Evolutionary conservation across 1,140 invertebrate genomes (phyloP).

Genomic region (Hylyphantes graminicola): DNA sequence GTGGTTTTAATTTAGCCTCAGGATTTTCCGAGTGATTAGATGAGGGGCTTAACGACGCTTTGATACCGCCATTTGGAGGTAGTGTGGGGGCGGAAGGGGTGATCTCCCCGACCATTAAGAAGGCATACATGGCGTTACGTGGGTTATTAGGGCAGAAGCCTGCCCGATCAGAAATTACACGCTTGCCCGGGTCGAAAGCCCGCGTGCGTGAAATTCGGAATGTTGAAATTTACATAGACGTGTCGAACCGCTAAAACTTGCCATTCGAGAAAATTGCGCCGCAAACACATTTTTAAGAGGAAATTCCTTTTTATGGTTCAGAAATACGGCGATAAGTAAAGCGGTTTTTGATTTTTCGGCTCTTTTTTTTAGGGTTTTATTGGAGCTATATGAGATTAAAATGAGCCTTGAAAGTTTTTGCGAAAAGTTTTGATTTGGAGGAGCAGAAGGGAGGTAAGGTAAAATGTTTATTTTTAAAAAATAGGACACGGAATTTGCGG

Average conservation of each 20-base stretch:
- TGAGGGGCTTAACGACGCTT: slow-evolving; percentile 56
- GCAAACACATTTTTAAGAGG: slow-evolving; percentile 34
- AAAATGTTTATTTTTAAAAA: no score
- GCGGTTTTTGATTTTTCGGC: no score
- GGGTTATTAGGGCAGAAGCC: slow-evolving; percentile 52
- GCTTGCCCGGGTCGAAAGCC: slow-evolving; percentile 40
- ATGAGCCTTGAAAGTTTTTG: no score
- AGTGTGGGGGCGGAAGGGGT: not conserved
- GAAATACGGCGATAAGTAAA: no score
- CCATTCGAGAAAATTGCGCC: slow-evolving; percentile 10
- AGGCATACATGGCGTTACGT: slow-evolving; percentile 43
- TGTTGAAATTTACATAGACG: slow-evolving; percentile 58
- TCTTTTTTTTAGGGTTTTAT: no score
- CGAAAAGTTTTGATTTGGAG: no score
- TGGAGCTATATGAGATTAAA: no score
- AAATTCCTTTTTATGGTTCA: slow-evolving; percentile 28
- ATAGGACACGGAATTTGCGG: no score
- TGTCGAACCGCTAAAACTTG: slow-evolving; percentile 31
- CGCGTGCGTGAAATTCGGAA: slow-evolving; percentile 56
- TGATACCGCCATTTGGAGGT: slow-evolving; percentile 53
- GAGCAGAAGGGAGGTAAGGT: no score
- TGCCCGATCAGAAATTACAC: slow-evolving; percentile 59
- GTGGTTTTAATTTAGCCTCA: slow-evolving; percentile 60
- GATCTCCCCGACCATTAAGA: slow-evolving; percentile 39
- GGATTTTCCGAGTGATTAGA: slow-evolving; percentile 60